Percentiles rank a stretch among this genome's conserved stretches.
phyloP scores from a whole-genome alignment of 2,113 vertebrate genomes.

The Ptyas mucosa region DNA sequence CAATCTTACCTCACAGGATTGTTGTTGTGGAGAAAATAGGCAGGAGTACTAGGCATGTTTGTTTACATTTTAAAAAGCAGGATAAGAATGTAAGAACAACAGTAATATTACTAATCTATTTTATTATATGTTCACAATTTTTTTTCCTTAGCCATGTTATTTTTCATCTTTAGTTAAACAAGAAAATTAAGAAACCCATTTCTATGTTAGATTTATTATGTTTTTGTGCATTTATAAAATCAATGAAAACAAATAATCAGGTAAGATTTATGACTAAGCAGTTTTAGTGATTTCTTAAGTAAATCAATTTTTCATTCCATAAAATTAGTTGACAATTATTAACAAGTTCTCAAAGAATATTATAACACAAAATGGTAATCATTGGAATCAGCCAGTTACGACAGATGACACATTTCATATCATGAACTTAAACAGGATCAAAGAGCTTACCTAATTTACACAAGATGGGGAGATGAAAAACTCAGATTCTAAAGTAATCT shows the following conservation, averaged over 20 bases:
- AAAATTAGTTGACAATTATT: slow-evolving; percentile 30
- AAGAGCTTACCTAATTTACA: not conserved
- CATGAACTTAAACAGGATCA: not conserved
- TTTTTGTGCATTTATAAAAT: not conserved
- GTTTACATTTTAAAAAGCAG: not conserved
- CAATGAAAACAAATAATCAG: slow-evolving; percentile 32
- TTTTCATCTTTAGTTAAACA: not conserved
- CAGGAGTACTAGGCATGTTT: not conserved
- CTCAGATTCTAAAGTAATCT: not conserved
- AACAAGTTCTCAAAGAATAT: slow-evolving; percentile 9
- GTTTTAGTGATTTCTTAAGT: slow-evolving; percentile 43
- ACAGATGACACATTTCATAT: slow-evolving; percentile 2
- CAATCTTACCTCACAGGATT: not conserved
- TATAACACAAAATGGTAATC: not conserved
- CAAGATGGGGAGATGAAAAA: not conserved
- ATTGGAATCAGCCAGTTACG: not conserved
- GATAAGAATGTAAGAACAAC: not conserved
- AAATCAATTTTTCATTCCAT: not conserved
- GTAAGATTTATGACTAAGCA: slow-evolving; percentile 12
- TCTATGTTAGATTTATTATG: not conserved
- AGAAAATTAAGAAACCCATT: not conserved
- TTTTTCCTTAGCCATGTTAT: not conserved
- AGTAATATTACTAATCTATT: not conserved
- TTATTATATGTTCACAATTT: not conserved
- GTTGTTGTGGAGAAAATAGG: not conserved